phyloP scores from a whole-genome alignment of 2,113 vertebrate genomes.

The Pungitius pungitius region DNA sequence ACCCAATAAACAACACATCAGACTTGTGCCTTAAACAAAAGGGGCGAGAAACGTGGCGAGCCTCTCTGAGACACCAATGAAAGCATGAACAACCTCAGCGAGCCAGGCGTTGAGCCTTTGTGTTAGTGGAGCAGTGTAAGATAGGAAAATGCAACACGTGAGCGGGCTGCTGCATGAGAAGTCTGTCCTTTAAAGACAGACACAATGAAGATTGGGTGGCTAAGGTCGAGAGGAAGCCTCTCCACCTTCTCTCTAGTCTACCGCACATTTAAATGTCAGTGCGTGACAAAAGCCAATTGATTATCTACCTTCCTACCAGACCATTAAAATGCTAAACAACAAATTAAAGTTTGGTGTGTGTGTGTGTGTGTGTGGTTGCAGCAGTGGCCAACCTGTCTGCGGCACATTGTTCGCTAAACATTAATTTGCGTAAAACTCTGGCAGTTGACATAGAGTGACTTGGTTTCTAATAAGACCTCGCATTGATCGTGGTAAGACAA shows the following conservation, averaged over 20 bases:
- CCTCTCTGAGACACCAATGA: constrained; percentile 58
- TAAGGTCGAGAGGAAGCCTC: constrained; percentile 68
- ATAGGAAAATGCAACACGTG: constrained; percentile 61
- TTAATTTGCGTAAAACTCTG: constrained; percentile 73
- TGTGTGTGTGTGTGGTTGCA: constrained; percentile 32
- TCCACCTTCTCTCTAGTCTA: constrained; percentile 52
- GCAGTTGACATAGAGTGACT: constrained; percentile 61
- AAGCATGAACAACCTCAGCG: constrained; percentile 57
- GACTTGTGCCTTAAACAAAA: constrained; percentile 66
- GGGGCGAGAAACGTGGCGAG: constrained; percentile 49
- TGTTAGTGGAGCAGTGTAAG: constrained; percentile 48
- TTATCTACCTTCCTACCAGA: constrained; percentile 76
- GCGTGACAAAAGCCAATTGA: constrained; percentile 78
- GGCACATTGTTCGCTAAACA: constrained; percentile 63
- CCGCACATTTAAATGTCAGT: constrained; percentile 79
- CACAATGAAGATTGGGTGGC: constrained; percentile 68
- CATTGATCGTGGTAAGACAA: constrained; percentile 66
- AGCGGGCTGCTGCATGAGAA: constrained; percentile 52
- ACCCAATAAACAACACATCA: constrained; percentile 58
- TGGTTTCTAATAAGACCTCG: constrained; percentile 71
- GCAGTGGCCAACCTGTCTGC: constrained; percentile 52
- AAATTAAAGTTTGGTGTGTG: constrained; percentile 75
- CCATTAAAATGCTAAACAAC: constrained; percentile 80
- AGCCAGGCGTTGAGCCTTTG: constrained; percentile 42
- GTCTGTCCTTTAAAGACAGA: constrained; percentile 72